Conservation (phyloP, 2,113 vertebrate species). For the Sula dactylatra region DNA sequence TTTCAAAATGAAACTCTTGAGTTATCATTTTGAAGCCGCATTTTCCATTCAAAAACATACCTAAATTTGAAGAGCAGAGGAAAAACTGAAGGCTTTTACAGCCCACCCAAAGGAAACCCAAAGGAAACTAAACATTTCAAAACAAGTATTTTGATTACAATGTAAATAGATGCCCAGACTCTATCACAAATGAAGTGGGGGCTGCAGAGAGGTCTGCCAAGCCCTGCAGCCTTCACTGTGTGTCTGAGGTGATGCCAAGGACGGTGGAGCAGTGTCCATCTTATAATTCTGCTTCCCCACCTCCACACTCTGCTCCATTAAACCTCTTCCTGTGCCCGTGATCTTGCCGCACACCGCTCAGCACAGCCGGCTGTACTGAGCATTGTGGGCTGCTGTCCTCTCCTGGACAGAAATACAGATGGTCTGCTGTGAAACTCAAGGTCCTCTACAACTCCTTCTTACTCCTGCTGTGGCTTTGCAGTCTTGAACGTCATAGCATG, state of each 20-base stretch:
- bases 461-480: not conserved
- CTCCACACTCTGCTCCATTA: not conserved
- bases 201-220: not conserved
- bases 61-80: not conserved
- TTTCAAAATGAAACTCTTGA: not conserved
- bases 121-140: not conserved
- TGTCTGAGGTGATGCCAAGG: not conserved
- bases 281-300: not conserved
- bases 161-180: not conserved
- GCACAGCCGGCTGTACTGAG: not conserved
- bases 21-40: not conserved
- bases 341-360: not conserved
- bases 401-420: not conserved
- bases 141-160: not conserved
- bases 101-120: not conserved
- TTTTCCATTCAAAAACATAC: not conserved
- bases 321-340: fast-evolving
- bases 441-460: not conserved
- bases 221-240: not conserved
- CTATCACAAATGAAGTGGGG: fast-evolving
- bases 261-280: not conserved
- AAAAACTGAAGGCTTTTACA: not conserved
- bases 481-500: not conserved
- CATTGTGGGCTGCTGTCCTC: not conserved
- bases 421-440: not conserved